Conservation (phyloP, 2,113 vertebrate genomes). For the Malurus cyaneus region DNA sequence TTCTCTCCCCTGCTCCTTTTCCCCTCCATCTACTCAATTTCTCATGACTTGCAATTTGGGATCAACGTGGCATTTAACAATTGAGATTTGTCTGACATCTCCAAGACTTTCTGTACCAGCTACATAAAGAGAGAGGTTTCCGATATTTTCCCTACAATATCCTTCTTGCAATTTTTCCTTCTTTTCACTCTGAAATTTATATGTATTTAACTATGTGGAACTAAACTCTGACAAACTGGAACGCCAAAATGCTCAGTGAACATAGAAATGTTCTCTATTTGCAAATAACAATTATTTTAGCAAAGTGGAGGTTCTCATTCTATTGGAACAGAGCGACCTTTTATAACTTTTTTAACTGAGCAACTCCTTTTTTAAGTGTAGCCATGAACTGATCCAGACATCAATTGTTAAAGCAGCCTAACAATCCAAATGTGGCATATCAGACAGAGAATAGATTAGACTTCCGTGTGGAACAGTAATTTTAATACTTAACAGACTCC, state of each 20-base stretch:
- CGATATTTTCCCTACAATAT: not conserved
- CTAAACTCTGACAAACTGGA: not conserved
- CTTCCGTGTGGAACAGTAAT: not conserved
- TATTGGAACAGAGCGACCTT: not conserved
- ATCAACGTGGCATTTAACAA: not conserved
- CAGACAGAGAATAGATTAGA: not conserved
- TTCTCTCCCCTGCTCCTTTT: not conserved
- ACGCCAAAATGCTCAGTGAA: not conserved
- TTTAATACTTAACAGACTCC: not conserved
- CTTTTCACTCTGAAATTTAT: not conserved
- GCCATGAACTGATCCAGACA: not conserved
- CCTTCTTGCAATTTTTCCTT: not conserved
- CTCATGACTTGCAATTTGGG: not conserved
- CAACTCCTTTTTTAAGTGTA: not conserved
- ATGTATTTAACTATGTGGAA: not conserved
- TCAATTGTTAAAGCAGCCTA: not conserved
- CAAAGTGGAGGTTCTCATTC: not conserved
- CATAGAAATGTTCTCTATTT: not conserved
- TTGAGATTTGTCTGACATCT: not conserved
- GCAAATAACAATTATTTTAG: not conserved
- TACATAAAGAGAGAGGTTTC: not conserved
- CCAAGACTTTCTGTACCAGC: not conserved
- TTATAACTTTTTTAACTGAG: not conserved
- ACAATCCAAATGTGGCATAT: not conserved
- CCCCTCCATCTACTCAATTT: not conserved